A percentile compares a stretch with the other conserved stretches of the same genome.
Evolutionary conservation across 2,113 vertebrate genomes (phyloP).

Genomic region (Brienomyrus brachyistius): DNA sequence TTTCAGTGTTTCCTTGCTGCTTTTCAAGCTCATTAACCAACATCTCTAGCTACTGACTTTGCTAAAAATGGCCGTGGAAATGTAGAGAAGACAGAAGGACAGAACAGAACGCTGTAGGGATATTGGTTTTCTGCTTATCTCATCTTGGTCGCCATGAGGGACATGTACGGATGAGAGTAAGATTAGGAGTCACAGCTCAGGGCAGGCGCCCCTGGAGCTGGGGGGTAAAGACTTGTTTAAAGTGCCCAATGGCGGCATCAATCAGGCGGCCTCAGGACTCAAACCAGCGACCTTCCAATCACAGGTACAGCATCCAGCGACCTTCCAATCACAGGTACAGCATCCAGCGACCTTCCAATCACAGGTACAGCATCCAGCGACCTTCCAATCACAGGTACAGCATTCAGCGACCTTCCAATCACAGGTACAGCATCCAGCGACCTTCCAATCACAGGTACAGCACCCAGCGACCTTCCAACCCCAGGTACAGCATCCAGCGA

Average conservation of each 20-base stretch:
- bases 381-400: no score
- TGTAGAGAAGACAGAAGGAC: background rate
- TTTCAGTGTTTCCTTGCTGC: background rate
- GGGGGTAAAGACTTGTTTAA: background rate
- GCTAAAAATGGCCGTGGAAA: background rate
- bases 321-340: no score
- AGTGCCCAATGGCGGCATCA: background rate
- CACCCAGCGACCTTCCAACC: no score
- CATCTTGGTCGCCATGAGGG: background rate
- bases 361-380: no score
- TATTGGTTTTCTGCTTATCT: background rate
- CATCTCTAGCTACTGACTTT: background rate
- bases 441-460: no score
- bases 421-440: no score
- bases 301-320: background rate
- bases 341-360: no score
- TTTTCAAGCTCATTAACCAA: slow-evolving; percentile 4
- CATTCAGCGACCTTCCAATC: no score
- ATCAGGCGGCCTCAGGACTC: background rate
- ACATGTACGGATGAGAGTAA: background rate
- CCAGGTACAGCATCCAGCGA: no score
- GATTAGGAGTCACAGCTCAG: background rate
- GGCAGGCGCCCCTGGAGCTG: background rate
- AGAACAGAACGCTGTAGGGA: background rate
- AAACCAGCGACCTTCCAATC: background rate